phyloP scores from a whole-genome alignment of 2,113 vertebrate species.

The Crotalus helleri region DNA sequence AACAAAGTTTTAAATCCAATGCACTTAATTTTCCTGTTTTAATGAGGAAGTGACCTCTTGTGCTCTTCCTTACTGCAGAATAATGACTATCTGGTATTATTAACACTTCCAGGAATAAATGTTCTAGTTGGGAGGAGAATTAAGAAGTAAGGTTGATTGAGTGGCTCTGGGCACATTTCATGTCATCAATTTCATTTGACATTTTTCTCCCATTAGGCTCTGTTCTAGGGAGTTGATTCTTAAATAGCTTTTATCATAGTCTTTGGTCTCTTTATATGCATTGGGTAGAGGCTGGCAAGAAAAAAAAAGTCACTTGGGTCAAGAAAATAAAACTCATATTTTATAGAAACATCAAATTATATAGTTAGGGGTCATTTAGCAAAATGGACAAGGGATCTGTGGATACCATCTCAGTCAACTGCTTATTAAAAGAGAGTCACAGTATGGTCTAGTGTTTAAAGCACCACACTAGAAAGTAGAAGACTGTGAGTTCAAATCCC shows the following conservation, averaged over 20 bases:
- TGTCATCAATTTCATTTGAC: conserved; percentile 36
- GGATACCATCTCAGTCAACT: not conserved
- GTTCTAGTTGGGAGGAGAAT: conserved; percentile 47
- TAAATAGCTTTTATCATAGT: conserved; percentile 37
- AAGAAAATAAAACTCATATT: conserved; percentile 18
- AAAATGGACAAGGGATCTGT: conserved; percentile 4
- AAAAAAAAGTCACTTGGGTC: not conserved
- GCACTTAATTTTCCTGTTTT: conserved; percentile 41
- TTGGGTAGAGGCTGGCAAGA: not conserved
- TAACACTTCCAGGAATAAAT: conserved; percentile 59
- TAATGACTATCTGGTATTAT: conserved; percentile 59
- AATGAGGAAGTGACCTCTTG: conserved; percentile 51
- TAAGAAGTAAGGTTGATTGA: conserved; percentile 49
- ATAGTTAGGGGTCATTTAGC: conserved; percentile 25
- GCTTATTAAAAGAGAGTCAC: not conserved
- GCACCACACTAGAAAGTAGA: not conserved
- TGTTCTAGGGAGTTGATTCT: conserved; percentile 10
- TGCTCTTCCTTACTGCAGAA: conserved; percentile 44
- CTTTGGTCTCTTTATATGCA: not conserved
- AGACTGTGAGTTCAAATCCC: not conserved
- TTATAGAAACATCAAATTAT: not conserved
- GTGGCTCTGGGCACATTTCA: not conserved
- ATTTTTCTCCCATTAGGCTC: conserved; percentile 34
- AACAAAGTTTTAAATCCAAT: conserved; percentile 27
- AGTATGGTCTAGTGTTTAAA: not conserved